phyloP scores from a whole-genome alignment of 1,140 invertebrate genomes.

The Anoplolepis gracilipes region DNA sequence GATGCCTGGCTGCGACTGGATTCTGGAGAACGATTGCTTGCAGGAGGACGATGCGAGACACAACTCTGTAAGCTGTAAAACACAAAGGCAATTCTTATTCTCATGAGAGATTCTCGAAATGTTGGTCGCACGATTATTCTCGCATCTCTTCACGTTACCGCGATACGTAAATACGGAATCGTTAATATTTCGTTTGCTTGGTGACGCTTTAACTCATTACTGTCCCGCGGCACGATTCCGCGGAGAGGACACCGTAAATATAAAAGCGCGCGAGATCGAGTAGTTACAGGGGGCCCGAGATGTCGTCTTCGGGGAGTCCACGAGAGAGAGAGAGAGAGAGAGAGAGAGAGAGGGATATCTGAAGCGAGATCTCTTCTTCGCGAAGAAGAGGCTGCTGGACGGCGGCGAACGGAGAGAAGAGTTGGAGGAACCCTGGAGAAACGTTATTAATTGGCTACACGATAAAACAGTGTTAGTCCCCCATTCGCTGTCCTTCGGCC shows the following conservation, averaged over 20 bases:
- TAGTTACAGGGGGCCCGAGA: slow-evolving; percentile 32
- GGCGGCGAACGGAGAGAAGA: slow-evolving; percentile 45
- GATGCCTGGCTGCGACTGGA: slow-evolving; percentile 72
- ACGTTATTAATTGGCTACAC: slow-evolving; percentile 85
- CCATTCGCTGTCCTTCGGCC: slow-evolving; percentile 78
- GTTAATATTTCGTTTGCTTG: background rate
- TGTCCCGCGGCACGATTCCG: slow-evolving; percentile 12
- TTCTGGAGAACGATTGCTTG: slow-evolving; percentile 71
- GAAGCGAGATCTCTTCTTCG: slow-evolving; percentile 75
- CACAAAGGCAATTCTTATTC: slow-evolving; percentile 64
- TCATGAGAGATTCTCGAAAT: slow-evolving; percentile 32
- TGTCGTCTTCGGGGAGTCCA: slow-evolving; percentile 56
- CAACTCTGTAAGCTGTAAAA: slow-evolving; percentile 77
- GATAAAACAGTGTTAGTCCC: slow-evolving; percentile 84
- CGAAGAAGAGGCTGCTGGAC: slow-evolving; percentile 52
- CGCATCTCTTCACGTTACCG: background rate
- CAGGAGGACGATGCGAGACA: slow-evolving; percentile 73
- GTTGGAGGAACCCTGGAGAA: slow-evolving; percentile 64
- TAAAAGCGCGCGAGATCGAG: slow-evolving; percentile 41
- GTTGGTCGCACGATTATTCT: background rate
- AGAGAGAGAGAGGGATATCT: slow-evolving; percentile 68
- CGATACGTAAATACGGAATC: background rate
- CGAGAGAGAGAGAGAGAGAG: background rate
- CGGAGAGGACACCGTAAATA: slow-evolving; percentile 8
- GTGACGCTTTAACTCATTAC: slow-evolving; percentile 38